Conservation (phyloP, 1,140 invertebrate species). For the Drosophila burlai region DNA sequence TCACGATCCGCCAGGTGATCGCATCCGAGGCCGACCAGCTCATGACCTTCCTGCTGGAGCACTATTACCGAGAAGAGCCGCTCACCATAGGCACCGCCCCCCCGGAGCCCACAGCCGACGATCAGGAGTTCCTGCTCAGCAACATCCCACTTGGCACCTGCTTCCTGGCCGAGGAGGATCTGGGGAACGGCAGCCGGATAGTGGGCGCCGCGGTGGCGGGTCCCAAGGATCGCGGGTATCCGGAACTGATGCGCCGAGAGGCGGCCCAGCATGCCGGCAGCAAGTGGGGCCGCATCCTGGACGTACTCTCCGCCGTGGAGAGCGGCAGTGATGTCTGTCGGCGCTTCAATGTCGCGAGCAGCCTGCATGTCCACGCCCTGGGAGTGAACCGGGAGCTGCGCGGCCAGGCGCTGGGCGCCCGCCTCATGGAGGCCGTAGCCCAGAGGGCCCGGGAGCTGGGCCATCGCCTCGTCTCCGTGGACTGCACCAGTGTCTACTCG, state of each 20-base stretch:
- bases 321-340: conserved; percentile 44
- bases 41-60: conserved; percentile 51
- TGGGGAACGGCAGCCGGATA: conserved; percentile 18
- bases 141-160: conserved; percentile 56
- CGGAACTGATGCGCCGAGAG: conserved; percentile 20
- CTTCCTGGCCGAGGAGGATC: conserved; percentile 33
- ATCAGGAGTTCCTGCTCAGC: conserved; percentile 57
- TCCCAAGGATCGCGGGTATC: conserved; percentile 33
- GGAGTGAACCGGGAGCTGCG: conserved; percentile 50
- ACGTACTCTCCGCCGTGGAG: conserved; percentile 44
- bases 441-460: conserved; percentile 24
- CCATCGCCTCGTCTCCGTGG: conserved; percentile 54
- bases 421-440: conserved; percentile 37
- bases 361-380: conserved; percentile 60
- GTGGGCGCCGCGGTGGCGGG: conserved; percentile 61
- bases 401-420: conserved; percentile 51
- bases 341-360: conserved; percentile 32
- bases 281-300: conserved; percentile 69
- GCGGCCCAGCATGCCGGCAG: conserved; percentile 15
- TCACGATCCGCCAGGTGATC: conserved; percentile 34
- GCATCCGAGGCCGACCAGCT: conserved; percentile 23
- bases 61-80: conserved; percentile 70
- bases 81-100: conserved; percentile 56
- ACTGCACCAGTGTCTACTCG: conserved; percentile 73
- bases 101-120: conserved; percentile 40